Evolutionary conservation across 2,888 invertebrate genomes (phyloP), one percentile per base, ranked within the genome.

Genomic region (Caenorhabditis sinica): DNA sequence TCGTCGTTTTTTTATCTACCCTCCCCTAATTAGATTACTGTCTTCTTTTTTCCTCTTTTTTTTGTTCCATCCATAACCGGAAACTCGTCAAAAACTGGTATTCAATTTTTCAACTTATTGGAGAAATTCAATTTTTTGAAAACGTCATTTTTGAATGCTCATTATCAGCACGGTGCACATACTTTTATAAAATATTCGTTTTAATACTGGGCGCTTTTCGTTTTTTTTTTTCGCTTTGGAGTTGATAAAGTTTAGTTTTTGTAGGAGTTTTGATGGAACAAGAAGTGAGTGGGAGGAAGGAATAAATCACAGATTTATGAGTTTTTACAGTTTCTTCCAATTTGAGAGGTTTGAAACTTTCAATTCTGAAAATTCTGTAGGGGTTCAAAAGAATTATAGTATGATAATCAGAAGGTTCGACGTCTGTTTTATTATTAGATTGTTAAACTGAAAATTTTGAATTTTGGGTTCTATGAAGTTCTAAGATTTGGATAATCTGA

Each of bases 81-180:
- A 49, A 49, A 20, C 4, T 49, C 2, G n/a, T 49, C 49, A 49
- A 20, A 49, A 49, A 45, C 45, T 45, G 45, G 45, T 45, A 49
- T 20, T n/a, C 20, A 20, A 5, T n/a, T n/a, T 45, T 45, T 17
- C 15, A 13, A 45, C 5, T 45, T 45, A 15, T 45, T 13, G 5
- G 45, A 17, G n/a, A 45, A 45, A 53, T 20, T 11, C 1, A 8
- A 9, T 36, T 40, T 40, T 40, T 40, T 2, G 28, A 25, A 69
- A 60, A 60, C 72, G 72, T 72, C 72, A 72, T 51, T 51, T 56
- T 40, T 45, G 28, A 65, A 65, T 43, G 33, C 69, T 72, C 60
- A 60, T 60, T 72, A 72, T 72, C 72, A 72, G 72, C 28, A n/a
- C n/a, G n/a, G 40, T 40, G 40, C 33, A 36, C 40, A 40, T 40